These are phyloP conservation scores for Cisticola juncidis DNA, from an alignment of 2,113 vertebrate genomes.

Conservation along the genomic window DNA sequence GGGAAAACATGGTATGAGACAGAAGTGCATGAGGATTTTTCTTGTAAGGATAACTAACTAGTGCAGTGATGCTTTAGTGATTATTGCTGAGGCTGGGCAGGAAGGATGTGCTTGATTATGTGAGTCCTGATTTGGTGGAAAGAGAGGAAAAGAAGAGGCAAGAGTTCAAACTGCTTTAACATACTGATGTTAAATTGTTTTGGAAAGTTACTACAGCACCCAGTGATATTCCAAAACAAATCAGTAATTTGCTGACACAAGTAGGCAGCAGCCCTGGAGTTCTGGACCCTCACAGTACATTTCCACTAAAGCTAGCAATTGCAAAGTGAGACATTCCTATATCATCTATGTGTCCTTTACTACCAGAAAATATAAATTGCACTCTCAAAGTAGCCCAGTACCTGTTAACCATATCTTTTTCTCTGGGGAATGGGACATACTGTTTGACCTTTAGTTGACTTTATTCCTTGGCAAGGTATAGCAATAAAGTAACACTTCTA, in stretches of 20 bases:
- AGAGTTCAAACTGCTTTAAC: background rate
- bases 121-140: background rate
- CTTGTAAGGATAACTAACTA: background rate
- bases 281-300: background rate
- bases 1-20: background rate
- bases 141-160: background rate
- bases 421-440: background rate
- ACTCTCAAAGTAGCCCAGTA: background rate
- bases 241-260: background rate
- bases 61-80: background rate
- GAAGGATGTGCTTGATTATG: background rate
- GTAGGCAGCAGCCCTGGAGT: background rate
- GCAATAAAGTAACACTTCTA: background rate
- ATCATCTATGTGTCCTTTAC: background rate
- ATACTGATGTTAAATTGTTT: background rate
- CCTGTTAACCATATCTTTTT: background rate
- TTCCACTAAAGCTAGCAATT: background rate
- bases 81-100: background rate
- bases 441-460: background rate
- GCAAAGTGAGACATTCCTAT: background rate
- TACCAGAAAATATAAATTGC: background rate
- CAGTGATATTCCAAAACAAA: background rate
- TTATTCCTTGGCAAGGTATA: background rate
- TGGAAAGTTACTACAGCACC: background rate
- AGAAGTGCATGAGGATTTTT: background rate